Evolutionary conservation across 23 tunicate genomes (phyloP).

Genomic region (Aplidium turbinatum): DNA sequence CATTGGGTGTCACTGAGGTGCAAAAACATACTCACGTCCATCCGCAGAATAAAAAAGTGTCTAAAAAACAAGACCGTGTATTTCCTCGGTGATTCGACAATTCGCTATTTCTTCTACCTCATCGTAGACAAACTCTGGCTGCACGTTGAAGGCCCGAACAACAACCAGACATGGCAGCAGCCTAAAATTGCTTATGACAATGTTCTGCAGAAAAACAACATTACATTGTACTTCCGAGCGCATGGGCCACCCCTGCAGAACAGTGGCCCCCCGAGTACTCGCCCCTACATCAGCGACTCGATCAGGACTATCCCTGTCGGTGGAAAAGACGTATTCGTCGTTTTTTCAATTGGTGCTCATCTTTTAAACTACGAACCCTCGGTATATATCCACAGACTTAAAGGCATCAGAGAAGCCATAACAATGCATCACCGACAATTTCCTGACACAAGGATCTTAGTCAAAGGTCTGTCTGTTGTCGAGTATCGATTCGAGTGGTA

Average conservation of each 20-base stretch:
- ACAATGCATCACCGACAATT: neutral
- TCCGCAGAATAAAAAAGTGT: neutral
- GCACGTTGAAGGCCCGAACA: constrained; percentile 21
- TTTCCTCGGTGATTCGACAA: constrained; percentile 70
- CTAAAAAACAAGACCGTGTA: constrained; percentile 38
- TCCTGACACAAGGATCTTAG: constrained; percentile 15
- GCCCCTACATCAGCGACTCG: constrained; percentile 53
- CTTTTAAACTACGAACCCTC: constrained; percentile 26
- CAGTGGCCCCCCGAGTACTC: constrained; percentile 52
- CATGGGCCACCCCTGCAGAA: constrained; percentile 54
- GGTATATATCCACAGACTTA: constrained; percentile 25
- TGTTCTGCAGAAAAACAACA: neutral
- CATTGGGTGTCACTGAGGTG: constrained; percentile 8
- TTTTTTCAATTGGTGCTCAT: constrained; percentile 46
- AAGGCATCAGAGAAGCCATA: constrained; percentile 31
- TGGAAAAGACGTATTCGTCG: constrained; percentile 11
- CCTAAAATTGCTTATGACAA: constrained; percentile 31
- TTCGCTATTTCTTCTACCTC: constrained; percentile 45
- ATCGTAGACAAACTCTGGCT: constrained; percentile 3
- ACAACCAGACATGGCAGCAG: constrained; percentile 35
- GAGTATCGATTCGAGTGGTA: constrained; percentile 23
- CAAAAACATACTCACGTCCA: no score
- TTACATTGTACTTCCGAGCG: constrained; percentile 44
- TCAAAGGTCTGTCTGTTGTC: constrained; percentile 4
- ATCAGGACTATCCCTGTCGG: constrained; percentile 13